These are phyloP conservation scores for Rhinolophus sinicus DNA, from an alignment of 2,113 vertebrate species.

Conservation along the genomic window DNA sequence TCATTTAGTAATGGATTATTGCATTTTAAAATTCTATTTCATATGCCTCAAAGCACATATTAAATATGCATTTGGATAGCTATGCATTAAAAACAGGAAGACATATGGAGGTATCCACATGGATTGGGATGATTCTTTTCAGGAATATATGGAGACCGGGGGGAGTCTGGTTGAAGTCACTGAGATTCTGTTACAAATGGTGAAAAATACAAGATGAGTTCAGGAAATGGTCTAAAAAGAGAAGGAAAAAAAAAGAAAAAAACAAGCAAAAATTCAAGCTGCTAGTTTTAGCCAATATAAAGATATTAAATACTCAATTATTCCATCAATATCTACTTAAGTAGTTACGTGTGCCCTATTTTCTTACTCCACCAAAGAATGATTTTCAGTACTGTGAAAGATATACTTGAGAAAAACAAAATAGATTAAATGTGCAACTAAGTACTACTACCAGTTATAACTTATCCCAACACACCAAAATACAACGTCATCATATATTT, in stretches of 20 bases:
- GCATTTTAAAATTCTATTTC: slow-evolving; percentile 70
- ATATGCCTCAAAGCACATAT: slow-evolving; percentile 10
- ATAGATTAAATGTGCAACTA: background rate
- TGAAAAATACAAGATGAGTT: slow-evolving; percentile 33
- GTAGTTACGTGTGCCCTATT: slow-evolving; percentile 61
- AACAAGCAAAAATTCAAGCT: slow-evolving; percentile 18
- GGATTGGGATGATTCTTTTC: slow-evolving; percentile 1
- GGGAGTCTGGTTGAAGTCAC: slow-evolving; percentile 9
- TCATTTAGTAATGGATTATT: slow-evolving; percentile 64
- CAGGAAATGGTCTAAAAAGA: slow-evolving; percentile 67
- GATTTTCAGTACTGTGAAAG: slow-evolving; percentile 34
- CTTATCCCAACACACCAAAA: background rate
- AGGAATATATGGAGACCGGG: slow-evolving; percentile 11
- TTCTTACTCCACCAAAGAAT: slow-evolving; percentile 69
- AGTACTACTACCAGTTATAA: background rate
- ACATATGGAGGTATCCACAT: background rate
- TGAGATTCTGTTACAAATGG: background rate
- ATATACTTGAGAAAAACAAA: background rate
- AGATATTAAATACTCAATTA: slow-evolving; percentile 42
- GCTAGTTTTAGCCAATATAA: background rate
- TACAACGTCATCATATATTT: background rate
- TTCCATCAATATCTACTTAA: slow-evolving; percentile 56
- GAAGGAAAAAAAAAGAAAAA: slow-evolving; percentile 46
- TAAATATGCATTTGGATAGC: slow-evolving; percentile 34
- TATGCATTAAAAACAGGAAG: background rate